Base-by-base conservation (phyloP, 1,140 invertebrate genomes). In the Drosophila persimilis region DNA sequence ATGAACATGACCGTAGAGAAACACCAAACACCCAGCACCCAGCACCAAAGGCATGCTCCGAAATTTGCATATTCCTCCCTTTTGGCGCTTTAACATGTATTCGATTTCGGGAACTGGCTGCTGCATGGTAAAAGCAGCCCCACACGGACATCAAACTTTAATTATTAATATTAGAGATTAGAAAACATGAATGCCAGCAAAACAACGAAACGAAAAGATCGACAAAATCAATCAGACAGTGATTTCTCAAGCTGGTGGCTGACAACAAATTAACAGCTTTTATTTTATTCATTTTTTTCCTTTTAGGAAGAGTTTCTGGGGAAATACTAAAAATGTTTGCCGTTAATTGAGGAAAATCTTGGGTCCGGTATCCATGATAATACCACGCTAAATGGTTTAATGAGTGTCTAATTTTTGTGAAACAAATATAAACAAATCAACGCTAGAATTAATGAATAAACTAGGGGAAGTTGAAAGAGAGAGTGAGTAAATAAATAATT, bases 51-150 rank as follows among this genome's bases (percentile, higher is more conserved):
- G 31, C 31, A 35, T 35, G 31, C 35, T 13, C 45, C 17, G 31
- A 74, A 73, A 85, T 85, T 86, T 85, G 77, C 83, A 85, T 85
- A 85, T 75, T 61, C 51, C 54, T 63, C 81, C 80, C 77, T 77
- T 66, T 48, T 66, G 73, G 81, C 69, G 62, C 47, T 70, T 80
- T 66, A 70, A 65, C 80, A 78, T 64, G 46, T 50, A 72, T 65
- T 39, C 22, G 17, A 57, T 58, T 46, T 57, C 64, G 43, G 56
- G 63, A 31, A 47, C 39, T 31, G 56, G 8, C 31, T 35, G 31
- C 31, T 35, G 31, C 31, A 35, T 35, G 31, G 31, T 31, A 35
- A 9, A 35, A 9, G 11, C 60, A 58, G 24, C 24, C 0, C 39
- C 70, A 46, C 60, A 61, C 66, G 54, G 62, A 17, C 55, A 70